These are phyloP conservation scores for Apotomis betuletana DNA, from an alignment of 2,888 invertebrate species.

Conservation along the genomic window DNA sequence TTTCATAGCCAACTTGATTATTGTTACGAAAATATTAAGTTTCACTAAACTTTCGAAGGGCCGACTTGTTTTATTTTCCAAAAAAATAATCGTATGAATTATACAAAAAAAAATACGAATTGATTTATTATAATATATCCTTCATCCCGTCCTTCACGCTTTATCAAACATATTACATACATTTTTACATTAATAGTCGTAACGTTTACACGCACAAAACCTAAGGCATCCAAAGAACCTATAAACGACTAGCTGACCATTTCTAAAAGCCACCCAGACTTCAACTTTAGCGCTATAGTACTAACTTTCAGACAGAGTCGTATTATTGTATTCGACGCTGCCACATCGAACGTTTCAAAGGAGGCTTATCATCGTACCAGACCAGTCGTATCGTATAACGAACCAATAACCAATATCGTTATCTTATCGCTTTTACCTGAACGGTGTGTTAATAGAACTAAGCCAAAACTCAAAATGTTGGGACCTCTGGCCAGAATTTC, in stretches of 20 bases:
- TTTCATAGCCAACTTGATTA: too few relatives aligned
- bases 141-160: too few relatives aligned
- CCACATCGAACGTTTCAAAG: conserved; percentile 22
- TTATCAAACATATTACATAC: not conserved
- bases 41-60: too few relatives aligned
- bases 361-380: conserved; percentile 33
- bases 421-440: conserved; percentile 45
- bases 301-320: conserved; percentile 28
- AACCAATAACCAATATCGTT: conserved; percentile 35
- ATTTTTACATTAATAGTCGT: not conserved
- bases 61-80: too few relatives aligned
- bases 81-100: too few relatives aligned
- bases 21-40: too few relatives aligned
- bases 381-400: conserved; percentile 25
- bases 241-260: conserved; percentile 24
- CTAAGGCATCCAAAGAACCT: conserved; percentile 20
- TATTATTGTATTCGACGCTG: conserved; percentile 15
- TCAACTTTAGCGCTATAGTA: conserved; percentile 2
- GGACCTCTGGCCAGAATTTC: conserved; percentile 72
- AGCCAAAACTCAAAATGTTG: conserved; percentile 64
- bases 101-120: too few relatives aligned
- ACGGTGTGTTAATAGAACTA: conserved; percentile 45
- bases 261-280: conserved; percentile 22
- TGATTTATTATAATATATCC: too few relatives aligned
- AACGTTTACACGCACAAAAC: conserved; percentile 8